phyloP scores from a whole-genome alignment of 2,113 vertebrate species.

The Strix uralensis region DNA sequence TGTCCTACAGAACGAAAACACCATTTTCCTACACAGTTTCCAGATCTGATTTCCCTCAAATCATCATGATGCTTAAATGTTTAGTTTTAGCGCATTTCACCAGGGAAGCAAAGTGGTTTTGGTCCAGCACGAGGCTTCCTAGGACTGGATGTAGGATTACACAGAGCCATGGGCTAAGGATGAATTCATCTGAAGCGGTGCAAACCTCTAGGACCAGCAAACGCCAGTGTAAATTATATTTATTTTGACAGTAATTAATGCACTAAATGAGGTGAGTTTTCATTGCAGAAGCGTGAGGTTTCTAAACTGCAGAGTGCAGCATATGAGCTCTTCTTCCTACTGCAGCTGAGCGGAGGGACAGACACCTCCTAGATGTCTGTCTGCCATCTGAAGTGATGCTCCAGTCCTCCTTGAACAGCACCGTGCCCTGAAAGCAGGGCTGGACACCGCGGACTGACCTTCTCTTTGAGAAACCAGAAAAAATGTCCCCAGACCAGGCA shows the following conservation, averaged over 20 bases:
- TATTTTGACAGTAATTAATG: neutral
- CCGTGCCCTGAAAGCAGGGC: neutral
- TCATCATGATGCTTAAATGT: neutral
- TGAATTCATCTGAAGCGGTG: too few relatives aligned
- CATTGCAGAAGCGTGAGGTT: too few relatives aligned
- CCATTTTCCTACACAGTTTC: neutral
- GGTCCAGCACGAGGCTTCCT: neutral
- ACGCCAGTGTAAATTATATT: neutral
- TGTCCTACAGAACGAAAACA: neutral
- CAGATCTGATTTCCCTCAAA: neutral
- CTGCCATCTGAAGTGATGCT: neutral
- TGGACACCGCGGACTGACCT: too few relatives aligned
- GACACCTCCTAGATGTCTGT: accelerated
- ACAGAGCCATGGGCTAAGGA: neutral
- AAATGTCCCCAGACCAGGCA: neutral
- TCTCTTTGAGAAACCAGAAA: neutral
- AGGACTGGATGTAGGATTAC: neutral
- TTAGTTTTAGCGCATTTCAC: neutral
- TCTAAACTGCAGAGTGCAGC: neutral
- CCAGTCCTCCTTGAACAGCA: accelerated
- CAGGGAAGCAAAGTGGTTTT: neutral
- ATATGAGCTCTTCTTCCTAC: neutral
- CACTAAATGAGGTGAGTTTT: neutral
- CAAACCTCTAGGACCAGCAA: neutral
- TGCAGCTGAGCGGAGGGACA: accelerated